Percentiles rank a stretch among this genome's conserved stretches.
Conservation (phyloP, 2,888 invertebrate genomes). For the Drosophila eohydei region DNA sequence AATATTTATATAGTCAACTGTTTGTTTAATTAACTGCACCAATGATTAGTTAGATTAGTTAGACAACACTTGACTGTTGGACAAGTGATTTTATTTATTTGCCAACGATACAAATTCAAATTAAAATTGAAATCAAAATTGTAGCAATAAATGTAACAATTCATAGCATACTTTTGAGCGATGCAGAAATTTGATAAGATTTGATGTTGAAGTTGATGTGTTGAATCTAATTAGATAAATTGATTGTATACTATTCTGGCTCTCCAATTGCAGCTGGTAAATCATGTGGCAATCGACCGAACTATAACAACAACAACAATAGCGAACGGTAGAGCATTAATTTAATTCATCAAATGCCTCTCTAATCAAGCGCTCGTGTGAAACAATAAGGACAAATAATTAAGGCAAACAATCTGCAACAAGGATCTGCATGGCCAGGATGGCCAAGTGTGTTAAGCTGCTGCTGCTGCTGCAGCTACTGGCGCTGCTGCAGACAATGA, state of each 20-base stretch:
- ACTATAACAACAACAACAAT: conserved; percentile 13
- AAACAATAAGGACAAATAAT: conserved; percentile 60
- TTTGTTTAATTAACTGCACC: conserved; percentile 6
- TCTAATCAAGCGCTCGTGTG: conserved; percentile 56
- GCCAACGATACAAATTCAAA: neutral
- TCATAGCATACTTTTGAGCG: conserved; percentile 8
- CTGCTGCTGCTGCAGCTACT: conserved; percentile 26
- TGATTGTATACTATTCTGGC: conserved; percentile 44
- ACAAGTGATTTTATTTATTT: neutral
- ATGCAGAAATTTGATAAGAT: conserved; percentile 11
- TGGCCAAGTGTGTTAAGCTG: conserved; percentile 34
- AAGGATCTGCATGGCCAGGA: conserved; percentile 48
- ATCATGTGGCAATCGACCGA: conserved; percentile 41
- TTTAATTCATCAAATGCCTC: conserved; percentile 64
- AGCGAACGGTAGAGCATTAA: conserved; percentile 33
- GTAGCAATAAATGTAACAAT: neutral
- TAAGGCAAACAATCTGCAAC: conserved; percentile 31
- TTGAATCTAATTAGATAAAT: conserved; percentile 50
- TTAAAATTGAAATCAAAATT: conserved; percentile 9
- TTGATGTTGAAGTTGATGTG: conserved; percentile 2
- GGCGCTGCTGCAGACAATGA: conserved; percentile 38
- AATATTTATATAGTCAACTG: conserved; percentile 7
- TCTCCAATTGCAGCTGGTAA: conserved; percentile 37
- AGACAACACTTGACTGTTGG: too few species aligned
- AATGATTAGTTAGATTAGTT: conserved; percentile 13